A percentile compares a stretch with the other conserved stretches of the same genome.
Conservation (phyloP, 2,113 vertebrate species). For the Oryzias javanicus region DNA sequence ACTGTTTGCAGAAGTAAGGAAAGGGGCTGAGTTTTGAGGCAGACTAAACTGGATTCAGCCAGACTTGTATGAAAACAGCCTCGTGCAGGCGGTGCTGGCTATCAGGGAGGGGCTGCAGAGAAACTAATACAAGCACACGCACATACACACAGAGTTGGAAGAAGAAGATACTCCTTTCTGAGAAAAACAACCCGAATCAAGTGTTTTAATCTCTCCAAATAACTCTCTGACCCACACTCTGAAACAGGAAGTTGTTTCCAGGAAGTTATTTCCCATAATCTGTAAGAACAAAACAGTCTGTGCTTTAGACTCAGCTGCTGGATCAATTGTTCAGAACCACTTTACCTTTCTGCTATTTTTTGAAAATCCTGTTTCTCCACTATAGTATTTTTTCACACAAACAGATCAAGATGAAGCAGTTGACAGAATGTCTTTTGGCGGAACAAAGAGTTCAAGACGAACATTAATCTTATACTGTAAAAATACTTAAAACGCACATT, state of each 20-base stretch:
- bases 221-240: background rate
- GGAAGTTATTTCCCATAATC: background rate
- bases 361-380: background rate
- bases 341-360: background rate
- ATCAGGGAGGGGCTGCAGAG: constrained; percentile 22
- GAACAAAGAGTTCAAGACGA: too few species aligned
- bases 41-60: constrained; percentile 72
- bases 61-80: constrained; percentile 64
- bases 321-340: constrained; percentile 28
- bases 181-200: constrained; percentile 13
- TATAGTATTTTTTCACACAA: too few species aligned
- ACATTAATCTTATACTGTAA: too few species aligned
- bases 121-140: constrained; percentile 15
- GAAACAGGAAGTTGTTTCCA: constrained; percentile 28
- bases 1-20: background rate
- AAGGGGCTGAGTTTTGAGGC: constrained; percentile 33
- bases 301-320: constrained; percentile 25
- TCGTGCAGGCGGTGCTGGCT: constrained; percentile 10
- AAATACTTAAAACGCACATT: too few species aligned
- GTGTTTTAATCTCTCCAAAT: background rate
- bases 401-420: too few species aligned
- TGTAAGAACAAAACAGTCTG: constrained; percentile 9
- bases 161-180: constrained; percentile 20
- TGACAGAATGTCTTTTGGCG: too few species aligned
- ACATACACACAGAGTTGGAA: background rate